A percentile compares a stretch with the other conserved stretches of the same genome.
Conservation (phyloP, 2,888 invertebrate genomes). For the Lepidonotus clava region DNA sequence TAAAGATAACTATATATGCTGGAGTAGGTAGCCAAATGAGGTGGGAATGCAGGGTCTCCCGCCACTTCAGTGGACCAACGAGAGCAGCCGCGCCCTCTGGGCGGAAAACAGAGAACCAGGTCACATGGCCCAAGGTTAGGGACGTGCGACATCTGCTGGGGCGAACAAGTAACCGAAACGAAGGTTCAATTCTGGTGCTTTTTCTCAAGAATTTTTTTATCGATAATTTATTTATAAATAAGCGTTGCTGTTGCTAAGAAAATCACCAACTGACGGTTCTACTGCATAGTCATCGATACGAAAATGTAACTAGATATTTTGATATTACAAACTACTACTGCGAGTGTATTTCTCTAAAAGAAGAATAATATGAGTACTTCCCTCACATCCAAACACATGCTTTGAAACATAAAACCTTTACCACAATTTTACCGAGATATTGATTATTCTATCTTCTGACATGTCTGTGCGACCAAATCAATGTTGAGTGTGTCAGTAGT, state of each 20-base stretch:
- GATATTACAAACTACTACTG: background rate
- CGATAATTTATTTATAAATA: background rate
- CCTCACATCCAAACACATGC: too few relatives aligned
- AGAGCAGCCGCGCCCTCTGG: background rate
- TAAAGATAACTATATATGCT: background rate
- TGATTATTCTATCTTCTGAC: too few relatives aligned
- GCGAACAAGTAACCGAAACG: background rate
- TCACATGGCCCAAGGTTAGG: too few relatives aligned
- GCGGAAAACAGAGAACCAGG: too few relatives aligned
- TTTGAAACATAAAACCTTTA: too few relatives aligned
- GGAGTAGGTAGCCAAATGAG: background rate
- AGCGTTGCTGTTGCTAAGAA: background rate
- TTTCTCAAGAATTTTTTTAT: background rate
- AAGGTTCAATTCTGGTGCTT: slow-evolving; percentile 10
- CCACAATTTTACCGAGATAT: too few relatives aligned
- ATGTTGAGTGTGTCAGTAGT: too few relatives aligned
- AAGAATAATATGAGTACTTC: background rate
- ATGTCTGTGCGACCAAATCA: too few relatives aligned
- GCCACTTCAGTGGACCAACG: background rate
- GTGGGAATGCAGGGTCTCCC: background rate
- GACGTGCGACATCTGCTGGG: too few relatives aligned
- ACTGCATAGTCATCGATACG: background rate
- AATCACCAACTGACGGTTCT: background rate
- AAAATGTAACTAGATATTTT: background rate
- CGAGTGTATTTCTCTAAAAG: background rate